Percentiles rank a stretch among this genome's conserved stretches.
These are phyloP conservation scores for Paramormyrops kingsleyae DNA, from an alignment of 2,113 vertebrate species.

Conservation along the genomic window DNA sequence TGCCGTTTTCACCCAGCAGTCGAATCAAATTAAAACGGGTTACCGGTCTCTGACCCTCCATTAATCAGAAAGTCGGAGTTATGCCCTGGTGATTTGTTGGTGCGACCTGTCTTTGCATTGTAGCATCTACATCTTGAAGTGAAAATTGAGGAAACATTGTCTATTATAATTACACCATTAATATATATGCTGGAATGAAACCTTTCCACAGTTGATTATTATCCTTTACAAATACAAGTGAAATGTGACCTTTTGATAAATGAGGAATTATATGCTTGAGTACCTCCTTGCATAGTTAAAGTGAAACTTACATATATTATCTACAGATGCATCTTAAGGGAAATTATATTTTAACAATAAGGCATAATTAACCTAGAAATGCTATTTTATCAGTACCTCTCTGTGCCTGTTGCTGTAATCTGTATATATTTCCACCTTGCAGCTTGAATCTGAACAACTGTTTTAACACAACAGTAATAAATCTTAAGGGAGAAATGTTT, in stretches of 20 bases:
- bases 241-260: neutral
- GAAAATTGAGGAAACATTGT: slow-evolving; percentile 16
- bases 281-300: neutral
- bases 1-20: slow-evolving; percentile 44
- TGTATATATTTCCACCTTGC: neutral
- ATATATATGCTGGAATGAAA: neutral
- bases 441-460: neutral
- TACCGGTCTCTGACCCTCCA: slow-evolving; percentile 49
- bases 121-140: slow-evolving; percentile 17
- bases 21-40: slow-evolving; percentile 58
- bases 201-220: neutral
- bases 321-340: neutral
- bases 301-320: neutral
- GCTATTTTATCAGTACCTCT: neutral
- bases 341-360: neutral
- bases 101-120: slow-evolving; percentile 26
- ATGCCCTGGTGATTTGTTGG: slow-evolving; percentile 44
- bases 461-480: neutral
- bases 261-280: slow-evolving; percentile 7
- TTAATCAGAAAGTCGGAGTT: slow-evolving; percentile 44
- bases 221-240: neutral
- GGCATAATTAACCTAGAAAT: neutral
- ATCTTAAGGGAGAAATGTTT: slow-evolving; percentile 5
- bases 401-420: neutral
- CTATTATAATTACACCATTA: slow-evolving; percentile 17